These are phyloP conservation scores for Drosophila sturtevanti DNA, from an alignment of 1,140 invertebrate species.

Conservation along the genomic window DNA sequence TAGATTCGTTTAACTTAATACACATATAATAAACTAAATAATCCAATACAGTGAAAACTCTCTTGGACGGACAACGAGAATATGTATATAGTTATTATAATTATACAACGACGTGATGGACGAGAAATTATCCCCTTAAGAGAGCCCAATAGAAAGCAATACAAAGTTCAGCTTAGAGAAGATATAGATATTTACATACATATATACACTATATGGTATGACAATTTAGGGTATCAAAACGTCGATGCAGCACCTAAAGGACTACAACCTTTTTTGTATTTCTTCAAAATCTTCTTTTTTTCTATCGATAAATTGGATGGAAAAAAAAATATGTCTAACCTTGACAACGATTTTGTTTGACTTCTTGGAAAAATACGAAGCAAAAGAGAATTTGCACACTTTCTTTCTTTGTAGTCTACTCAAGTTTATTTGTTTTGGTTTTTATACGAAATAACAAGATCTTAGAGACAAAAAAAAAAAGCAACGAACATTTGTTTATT, in stretches of 20 bases:
- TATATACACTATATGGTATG: too few species aligned
- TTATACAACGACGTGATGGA: too few species aligned
- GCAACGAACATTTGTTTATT: slow-evolving; percentile 14
- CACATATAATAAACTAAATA: too few species aligned
- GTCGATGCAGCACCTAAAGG: background rate
- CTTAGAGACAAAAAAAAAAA: background rate
- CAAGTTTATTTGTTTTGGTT: slow-evolving; percentile 36
- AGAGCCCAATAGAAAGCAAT: too few species aligned
- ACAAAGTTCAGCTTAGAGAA: too few species aligned
- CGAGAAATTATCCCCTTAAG: too few species aligned
- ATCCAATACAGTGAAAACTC: too few species aligned
- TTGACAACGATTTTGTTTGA: slow-evolving; percentile 36
- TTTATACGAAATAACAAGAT: slow-evolving; percentile 16
- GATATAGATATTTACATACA: too few species aligned
- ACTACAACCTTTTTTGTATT: background rate
- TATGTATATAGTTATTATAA: too few species aligned
- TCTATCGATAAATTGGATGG: slow-evolving; percentile 11
- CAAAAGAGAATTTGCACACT: slow-evolving; percentile 17
- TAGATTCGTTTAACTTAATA: too few species aligned
- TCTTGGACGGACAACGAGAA: too few species aligned
- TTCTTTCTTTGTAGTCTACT: slow-evolving; percentile 5
- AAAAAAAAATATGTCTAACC: slow-evolving; percentile 40
- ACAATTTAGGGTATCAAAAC: too few species aligned
- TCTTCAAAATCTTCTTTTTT: slow-evolving; percentile 20
- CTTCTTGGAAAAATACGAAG: background rate